A percentile compares a stretch with the other conserved stretches of the same genome.
phyloP scores from a whole-genome alignment of 2,888 invertebrate species.

The Diaprepes abbreviatus region DNA sequence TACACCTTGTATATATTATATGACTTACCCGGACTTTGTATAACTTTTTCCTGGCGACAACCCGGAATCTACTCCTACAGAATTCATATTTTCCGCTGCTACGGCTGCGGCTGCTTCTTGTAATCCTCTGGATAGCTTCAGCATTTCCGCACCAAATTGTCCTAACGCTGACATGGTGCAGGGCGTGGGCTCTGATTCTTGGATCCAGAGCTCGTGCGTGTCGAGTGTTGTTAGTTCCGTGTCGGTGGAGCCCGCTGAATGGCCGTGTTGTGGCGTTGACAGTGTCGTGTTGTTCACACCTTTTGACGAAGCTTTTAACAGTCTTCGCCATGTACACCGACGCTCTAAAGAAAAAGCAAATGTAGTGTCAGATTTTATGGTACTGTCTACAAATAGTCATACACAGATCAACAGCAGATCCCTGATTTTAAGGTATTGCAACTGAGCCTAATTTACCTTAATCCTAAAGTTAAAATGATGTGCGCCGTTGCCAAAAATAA shows the following conservation, averaged over 20 bases:
- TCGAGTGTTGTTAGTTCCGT: slow-evolving; percentile 88
- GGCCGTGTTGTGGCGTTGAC: slow-evolving; percentile 75
- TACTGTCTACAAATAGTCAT: too few species aligned
- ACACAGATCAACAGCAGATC: too few species aligned
- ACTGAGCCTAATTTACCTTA: too few species aligned
- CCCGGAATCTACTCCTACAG: slow-evolving; percentile 32
- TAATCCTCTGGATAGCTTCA: slow-evolving; percentile 84
- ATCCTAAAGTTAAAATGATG: too few species aligned
- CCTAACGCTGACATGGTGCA: slow-evolving; percentile 88
- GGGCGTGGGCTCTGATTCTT: slow-evolving; percentile 78
- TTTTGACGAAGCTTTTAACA: slow-evolving; percentile 55
- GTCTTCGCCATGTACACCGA: slow-evolving; percentile 80
- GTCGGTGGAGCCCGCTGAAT: slow-evolving; percentile 84
- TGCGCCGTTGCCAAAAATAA: too few species aligned
- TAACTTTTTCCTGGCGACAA: slow-evolving; percentile 50
- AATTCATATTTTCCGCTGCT: slow-evolving; percentile 36
- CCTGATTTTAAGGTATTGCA: too few species aligned
- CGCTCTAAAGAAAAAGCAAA: slow-evolving; percentile 70
- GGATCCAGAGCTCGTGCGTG: slow-evolving; percentile 86
- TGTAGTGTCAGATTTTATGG: background rate
- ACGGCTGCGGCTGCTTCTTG: slow-evolving; percentile 75
- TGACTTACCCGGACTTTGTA: slow-evolving; percentile 58
- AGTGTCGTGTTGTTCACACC: slow-evolving; percentile 54
- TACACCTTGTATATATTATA: too few species aligned
- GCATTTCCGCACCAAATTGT: slow-evolving; percentile 89